Base-by-base conservation (phyloP, 2,888 invertebrate genomes). In the Cephus spinipes region DNA sequence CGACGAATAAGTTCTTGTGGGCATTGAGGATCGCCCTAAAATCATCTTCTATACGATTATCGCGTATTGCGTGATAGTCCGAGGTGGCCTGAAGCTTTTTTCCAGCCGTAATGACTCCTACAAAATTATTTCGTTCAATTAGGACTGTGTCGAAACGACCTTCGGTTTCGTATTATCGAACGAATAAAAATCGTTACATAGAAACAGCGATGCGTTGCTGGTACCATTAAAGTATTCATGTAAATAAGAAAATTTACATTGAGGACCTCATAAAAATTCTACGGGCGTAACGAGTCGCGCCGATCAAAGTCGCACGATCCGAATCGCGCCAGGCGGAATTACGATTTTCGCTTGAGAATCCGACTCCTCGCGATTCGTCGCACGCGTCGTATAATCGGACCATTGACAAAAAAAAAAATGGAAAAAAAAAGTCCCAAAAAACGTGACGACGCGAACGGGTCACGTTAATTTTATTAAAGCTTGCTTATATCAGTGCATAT, bases 351-450 rank as follows among this genome's bases (percentile, higher is more conserved):
- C 55, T 55, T 3, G 9, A 55, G 55, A 23, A 55, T 6, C 34
- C 33, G 74, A 74, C 12, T 30, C 73, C 35, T 35, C 73, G 34
- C 32, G 35, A 78, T 31, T 78, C 78, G 12, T 15, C 71, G 76
- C 78, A 78, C 75, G 78, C 68, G 68, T 55, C 78, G 78, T 55
- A 78, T 78, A 78, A 78, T 78, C 36, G 76, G 34, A 31, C 34
- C 35, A 68, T 78, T 75, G 78, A 55, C 9, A 23, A 55, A 55
- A 55, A 55, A 55, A 23, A 23, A 55, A 55, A 1, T 6, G 2
- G 6, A 9, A 23, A 55, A 55, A 55, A 55, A 23, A 55, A 6
- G 3, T 35, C 33, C 78, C 68, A 35, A 78, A 78, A 78, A 78
- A 78, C 9, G 55, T 31, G 71, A 15, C 73, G 76, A 69, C 34